Evolutionary conservation across 1,140 invertebrate species (phyloP).

Genomic region (Phocides pigmalion): DNA sequence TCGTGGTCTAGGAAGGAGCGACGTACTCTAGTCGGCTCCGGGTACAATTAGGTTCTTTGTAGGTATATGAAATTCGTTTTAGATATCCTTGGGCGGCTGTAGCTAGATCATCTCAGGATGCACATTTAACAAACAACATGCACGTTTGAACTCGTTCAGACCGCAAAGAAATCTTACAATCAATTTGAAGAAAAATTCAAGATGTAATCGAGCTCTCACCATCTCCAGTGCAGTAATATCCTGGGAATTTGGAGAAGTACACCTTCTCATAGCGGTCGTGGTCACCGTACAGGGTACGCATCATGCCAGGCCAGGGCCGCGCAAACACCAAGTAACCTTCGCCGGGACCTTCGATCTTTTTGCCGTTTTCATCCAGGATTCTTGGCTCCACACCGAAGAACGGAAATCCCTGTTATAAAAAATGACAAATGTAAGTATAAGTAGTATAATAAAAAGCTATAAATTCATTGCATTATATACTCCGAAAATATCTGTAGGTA

Average conservation of each 20-base stretch:
- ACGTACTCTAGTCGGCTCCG: no score
- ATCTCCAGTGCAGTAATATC: constrained; percentile 98
- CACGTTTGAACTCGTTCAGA: no score
- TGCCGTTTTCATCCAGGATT: constrained; percentile 94
- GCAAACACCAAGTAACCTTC: constrained; percentile 98
- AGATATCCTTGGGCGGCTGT: no score
- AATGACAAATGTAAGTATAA: not conserved
- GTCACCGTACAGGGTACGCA: constrained; percentile 96
- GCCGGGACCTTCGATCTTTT: constrained; percentile 93
- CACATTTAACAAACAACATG: no score
- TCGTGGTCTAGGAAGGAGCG: no score
- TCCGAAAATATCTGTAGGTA: no score
- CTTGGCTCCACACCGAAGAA: constrained; percentile 97
- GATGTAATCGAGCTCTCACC: no score
- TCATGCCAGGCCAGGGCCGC: constrained; percentile 98
- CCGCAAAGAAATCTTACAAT: no score
- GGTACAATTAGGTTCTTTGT: no score
- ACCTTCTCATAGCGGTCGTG: constrained; percentile 96
- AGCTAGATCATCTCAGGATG: no score
- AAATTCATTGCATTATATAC: not conserved
- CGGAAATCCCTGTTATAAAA: constrained; percentile 91
- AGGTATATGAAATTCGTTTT: no score
- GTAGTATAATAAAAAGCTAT: not conserved
- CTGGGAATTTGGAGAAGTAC: constrained; percentile 98
- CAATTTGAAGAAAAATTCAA: no score